Evolutionary conservation across 2,797 vertebrate genomes (phyloP).

Genomic region (Acestrorhynchus altus): DNA sequence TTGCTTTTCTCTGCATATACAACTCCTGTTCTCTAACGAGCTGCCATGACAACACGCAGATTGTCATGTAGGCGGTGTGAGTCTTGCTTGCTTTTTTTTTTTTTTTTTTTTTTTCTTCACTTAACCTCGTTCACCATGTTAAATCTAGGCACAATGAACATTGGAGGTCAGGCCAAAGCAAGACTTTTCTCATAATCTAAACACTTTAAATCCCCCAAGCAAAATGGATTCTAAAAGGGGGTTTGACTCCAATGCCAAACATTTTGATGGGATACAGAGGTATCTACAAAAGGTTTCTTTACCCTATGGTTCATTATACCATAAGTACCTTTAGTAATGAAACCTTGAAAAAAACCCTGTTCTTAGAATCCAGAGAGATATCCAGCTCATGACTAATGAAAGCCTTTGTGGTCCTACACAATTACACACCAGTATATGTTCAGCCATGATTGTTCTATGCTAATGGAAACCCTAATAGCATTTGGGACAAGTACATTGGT

Average conservation of each 20-base stretch:
- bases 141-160: background rate
- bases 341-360: too few relatives aligned
- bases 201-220: background rate
- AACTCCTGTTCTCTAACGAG: conserved; percentile 65
- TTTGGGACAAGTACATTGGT: background rate
- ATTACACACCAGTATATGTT: too few relatives aligned
- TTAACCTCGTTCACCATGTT: conserved; percentile 46
- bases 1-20: conserved; percentile 63
- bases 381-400: too few relatives aligned
- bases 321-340: too few relatives aligned
- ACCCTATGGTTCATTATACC: too few relatives aligned
- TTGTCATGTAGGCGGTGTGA: conserved; percentile 74
- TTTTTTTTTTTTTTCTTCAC: conserved; percentile 38
- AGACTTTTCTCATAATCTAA: too few relatives aligned
- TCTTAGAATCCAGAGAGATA: too few relatives aligned
- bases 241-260: too few relatives aligned
- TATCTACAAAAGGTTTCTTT: too few relatives aligned
- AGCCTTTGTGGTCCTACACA: background rate
- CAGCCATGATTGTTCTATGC: background rate
- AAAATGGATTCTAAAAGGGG: too few relatives aligned
- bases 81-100: conserved; percentile 59
- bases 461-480: background rate
- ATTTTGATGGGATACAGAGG: too few relatives aligned
- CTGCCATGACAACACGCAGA: conserved; percentile 70
- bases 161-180: background rate